Base-by-base conservation (phyloP, 2,797 vertebrate genomes). In the Alfaro cultratus region DNA sequence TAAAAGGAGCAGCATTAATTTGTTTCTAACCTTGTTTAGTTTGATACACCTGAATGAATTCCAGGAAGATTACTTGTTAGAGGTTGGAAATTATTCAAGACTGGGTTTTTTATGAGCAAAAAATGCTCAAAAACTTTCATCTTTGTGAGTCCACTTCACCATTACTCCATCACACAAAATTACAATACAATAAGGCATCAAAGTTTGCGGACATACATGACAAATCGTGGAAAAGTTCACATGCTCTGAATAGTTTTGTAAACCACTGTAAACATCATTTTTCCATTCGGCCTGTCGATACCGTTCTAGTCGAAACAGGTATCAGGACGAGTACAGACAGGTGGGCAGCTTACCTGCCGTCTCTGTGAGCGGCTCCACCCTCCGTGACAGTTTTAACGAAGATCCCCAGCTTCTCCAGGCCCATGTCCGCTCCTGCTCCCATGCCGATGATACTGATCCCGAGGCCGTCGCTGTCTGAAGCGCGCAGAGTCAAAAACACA, bases 371-470 rank as follows among this genome's bases (percentile, higher is more conserved):
- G 0, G 98, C 98, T 2, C 98, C 98, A 0, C 97, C 97, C 21
- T 99, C 98, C 0, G 98, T 99, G 83, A 99, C 98, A 0, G 98
- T 99, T 95, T 99, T 99, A 55, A 99, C 98, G 0, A 99, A 99
- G 95, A 99, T 99, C 8, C 98, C 98, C 80, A 99, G 89, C 84
- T 99, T 99, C 94, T 99, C 98, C 92, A 99, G 96, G 47, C 98
- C 98, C 98, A 99, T 99, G 85, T 99, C 98, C 0, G 98, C 98
- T 43, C 98, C 98, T 0, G 98, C 98, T 0, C 98, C 98, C 98
- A 99, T 99, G 13, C 98, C 98, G 0, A 99, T 99, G 91, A 99
- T 99, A 89, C 98, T 99, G 95, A 99, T 99, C 4, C 98, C 98
- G 87, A 99, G 91, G 62, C 98, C 98, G 5, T 98, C 98, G 0